These are phyloP conservation scores for Cairina moschata DNA, from an alignment of 2,113 vertebrate species.

Conservation along the genomic window DNA sequence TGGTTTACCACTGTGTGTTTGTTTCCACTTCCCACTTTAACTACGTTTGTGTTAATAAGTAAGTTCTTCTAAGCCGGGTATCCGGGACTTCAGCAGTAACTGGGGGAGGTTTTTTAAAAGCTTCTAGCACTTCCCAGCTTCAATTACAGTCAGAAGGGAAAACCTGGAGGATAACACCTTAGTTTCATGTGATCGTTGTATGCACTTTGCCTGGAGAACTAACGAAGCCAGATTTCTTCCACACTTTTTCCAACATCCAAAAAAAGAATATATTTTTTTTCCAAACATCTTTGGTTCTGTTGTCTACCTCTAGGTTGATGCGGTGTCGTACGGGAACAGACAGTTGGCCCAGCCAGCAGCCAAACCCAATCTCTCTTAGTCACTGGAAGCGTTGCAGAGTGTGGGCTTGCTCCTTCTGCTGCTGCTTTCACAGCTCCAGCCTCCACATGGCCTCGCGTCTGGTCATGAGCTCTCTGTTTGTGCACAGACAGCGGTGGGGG, in stretches of 20 bases:
- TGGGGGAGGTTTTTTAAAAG: neutral
- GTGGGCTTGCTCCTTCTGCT: constrained; percentile 52
- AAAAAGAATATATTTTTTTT: neutral
- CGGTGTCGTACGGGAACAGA: neutral
- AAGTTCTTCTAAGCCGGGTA: neutral
- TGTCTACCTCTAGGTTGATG: neutral
- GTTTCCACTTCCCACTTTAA: neutral
- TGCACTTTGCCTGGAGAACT: neutral
- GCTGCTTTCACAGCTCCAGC: constrained; percentile 42
- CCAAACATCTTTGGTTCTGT: neutral
- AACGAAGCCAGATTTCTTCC: neutral
- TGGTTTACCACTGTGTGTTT: fast-evolving
- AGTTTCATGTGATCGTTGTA: neutral
- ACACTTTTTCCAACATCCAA: neutral
- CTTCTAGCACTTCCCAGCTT: neutral
- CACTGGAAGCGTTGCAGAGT: neutral
- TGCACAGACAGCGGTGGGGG: neutral
- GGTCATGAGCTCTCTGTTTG: constrained; percentile 15
- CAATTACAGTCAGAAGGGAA: neutral
- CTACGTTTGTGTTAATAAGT: neutral
- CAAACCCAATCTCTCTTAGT: constrained; percentile 17
- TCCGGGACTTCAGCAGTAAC: neutral
- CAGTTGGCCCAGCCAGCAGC: constrained; percentile 13
- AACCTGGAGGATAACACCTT: neutral
- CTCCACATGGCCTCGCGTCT: neutral